phyloP scores from a whole-genome alignment of 2,888 invertebrate genomes.

The Ypsolopha sequella region DNA sequence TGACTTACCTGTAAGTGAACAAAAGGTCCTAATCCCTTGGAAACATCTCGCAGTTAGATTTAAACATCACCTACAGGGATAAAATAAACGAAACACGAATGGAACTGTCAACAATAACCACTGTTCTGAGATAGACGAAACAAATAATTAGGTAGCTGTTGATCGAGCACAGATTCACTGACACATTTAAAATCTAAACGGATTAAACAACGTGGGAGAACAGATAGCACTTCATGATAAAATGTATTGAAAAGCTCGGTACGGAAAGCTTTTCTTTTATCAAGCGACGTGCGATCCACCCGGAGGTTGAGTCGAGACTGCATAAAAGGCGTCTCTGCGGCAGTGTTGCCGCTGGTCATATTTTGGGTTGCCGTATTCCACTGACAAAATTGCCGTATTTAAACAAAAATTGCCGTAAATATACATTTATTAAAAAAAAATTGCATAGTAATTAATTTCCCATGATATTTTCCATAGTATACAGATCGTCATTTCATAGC shows the following conservation, averaged over 20 bases:
- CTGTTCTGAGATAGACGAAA: slow-evolving; percentile 20
- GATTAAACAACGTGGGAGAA: slow-evolving; percentile 23
- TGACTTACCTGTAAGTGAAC: slow-evolving; percentile 35
- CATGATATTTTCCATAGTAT: too few species aligned
- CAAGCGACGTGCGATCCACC: slow-evolving; percentile 23
- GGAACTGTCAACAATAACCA: slow-evolving; percentile 36
- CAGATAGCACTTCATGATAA: slow-evolving; percentile 37
- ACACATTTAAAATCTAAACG: slow-evolving; percentile 19
- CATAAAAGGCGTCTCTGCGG: slow-evolving; percentile 25
- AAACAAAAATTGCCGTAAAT: too few species aligned
- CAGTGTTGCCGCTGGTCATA: too few species aligned
- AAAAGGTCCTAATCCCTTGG: slow-evolving; percentile 37
- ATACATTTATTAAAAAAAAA: too few species aligned
- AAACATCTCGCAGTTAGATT: slow-evolving; percentile 43
- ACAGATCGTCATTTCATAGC: too few species aligned
- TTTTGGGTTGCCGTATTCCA: too few species aligned
- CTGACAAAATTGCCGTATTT: too few species aligned
- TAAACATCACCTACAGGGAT: slow-evolving; percentile 47
- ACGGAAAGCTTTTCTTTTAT: slow-evolving; percentile 38
- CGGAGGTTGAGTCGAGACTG: slow-evolving; percentile 47
- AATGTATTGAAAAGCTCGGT: slow-evolving; percentile 54
- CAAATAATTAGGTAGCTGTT: slow-evolving; percentile 13
- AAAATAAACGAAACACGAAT: slow-evolving; percentile 46
- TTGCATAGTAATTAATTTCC: too few species aligned
- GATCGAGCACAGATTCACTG: slow-evolving; percentile 28